These are phyloP conservation scores for Alethe diademata DNA, from an alignment of 2,113 vertebrate genomes.

Conservation along the genomic window DNA sequence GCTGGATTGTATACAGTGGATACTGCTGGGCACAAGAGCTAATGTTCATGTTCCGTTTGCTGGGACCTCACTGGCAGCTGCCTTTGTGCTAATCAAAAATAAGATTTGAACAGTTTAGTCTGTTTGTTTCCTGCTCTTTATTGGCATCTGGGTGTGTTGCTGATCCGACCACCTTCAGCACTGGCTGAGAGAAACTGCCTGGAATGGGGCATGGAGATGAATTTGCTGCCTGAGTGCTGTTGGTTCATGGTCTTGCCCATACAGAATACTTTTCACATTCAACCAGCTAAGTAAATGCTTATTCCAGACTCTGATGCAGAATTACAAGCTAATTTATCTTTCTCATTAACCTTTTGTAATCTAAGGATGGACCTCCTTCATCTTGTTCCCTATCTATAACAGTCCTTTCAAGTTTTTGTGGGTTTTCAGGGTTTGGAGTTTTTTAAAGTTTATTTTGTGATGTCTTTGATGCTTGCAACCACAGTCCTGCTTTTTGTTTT, in stretches of 20 bases:
- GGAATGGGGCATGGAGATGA: rapidly evolving
- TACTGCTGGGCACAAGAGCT: neutral
- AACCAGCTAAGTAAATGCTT: neutral
- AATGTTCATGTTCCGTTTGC: neutral
- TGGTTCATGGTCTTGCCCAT: rapidly evolving
- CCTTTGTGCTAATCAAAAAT: neutral
- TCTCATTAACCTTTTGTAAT: neutral
- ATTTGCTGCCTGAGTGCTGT: neutral
- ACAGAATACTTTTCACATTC: neutral
- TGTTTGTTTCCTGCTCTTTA: neutral
- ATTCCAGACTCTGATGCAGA: neutral
- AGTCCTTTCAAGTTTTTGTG: neutral
- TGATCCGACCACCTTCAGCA: neutral
- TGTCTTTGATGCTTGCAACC: neutral
- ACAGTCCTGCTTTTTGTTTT: neutral
- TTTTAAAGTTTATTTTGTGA: neutral
- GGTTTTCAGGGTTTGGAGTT: neutral
- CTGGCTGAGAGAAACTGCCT: neutral
- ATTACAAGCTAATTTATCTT: neutral
- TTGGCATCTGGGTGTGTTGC: neutral
- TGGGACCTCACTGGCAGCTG: neutral
- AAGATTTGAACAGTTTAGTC: neutral
- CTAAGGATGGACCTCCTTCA: neutral
- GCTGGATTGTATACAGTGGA: neutral
- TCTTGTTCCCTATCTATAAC: neutral